Base-by-base conservation (phyloP, 2,797 vertebrate genomes). In the Gymnocypris eckloni region DNA sequence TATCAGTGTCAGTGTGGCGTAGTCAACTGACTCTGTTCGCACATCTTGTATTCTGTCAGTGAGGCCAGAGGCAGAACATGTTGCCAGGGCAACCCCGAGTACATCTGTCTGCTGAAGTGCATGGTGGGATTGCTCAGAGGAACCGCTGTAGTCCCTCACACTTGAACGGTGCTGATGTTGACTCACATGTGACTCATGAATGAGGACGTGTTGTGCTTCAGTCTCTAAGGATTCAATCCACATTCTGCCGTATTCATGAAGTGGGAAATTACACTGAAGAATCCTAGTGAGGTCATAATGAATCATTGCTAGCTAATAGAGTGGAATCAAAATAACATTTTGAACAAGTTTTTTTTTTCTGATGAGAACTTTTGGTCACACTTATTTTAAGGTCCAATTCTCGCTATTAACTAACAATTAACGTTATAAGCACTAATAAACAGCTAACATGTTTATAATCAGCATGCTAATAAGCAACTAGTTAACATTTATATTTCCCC, bases 21-120 rank as follows among this genome's bases (percentile, higher is more conserved):
- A 52, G 64, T 78, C 59, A 43, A 54, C 59, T 69, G 67, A 69
- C 86, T 61, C 61, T 86, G 64, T 79, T 71, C 12, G 59, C 43
- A 79, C 56, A 79, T 67, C 75, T 7, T 76, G 59, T 52, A 20
- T 59, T 75, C 59, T 28, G n/a, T 75, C 64, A 79, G 33, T 94
- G 91, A 89, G 93, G 93, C 93, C 96, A 95, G 97, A 96, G 96
- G 96, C 95, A 96, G 94, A 95, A 95, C 92, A 91, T 89, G 91
- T 96, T 97, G 96, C 94, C 95, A 94, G 94, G 96, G 97, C 95
- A 97, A 96, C 94, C 88, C 89, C 82, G 89, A 89, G 91, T 95
- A 94, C 95, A 93, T 92, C 92, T 94, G 91, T 94, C 93, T 93
- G 91, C 87, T 76, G 86, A 92, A 93, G 91, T 93, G 93, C 77